Conservation (phyloP, 2,113 vertebrate species). For the Silurus glanis region DNA sequence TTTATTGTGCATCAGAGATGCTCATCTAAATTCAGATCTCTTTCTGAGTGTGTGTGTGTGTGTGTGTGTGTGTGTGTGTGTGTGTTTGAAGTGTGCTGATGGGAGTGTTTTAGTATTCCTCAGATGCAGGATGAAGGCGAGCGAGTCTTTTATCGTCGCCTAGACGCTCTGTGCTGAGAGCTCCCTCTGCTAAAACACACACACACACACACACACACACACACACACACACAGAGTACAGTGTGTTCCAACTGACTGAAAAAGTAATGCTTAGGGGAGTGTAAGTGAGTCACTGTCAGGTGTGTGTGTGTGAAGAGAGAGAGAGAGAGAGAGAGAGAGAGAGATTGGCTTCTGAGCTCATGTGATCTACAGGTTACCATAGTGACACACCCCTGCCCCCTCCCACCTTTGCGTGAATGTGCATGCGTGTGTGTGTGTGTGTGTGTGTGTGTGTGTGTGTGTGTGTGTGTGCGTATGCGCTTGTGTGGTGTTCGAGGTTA, state of each 20-base stretch:
- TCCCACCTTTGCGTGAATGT: not conserved
- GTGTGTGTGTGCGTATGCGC: constrained; percentile 3
- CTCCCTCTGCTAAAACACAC: not conserved
- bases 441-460: constrained; percentile 31
- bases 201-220: constrained; percentile 2
- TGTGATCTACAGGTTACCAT: constrained; percentile 25
- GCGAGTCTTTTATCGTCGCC: constrained; percentile 49
- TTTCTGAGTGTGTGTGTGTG: constrained; percentile 39
- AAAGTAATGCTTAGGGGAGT: constrained; percentile 3
- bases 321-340: not conserved
- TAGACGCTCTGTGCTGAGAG: not conserved
- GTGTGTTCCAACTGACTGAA: constrained; percentile 4
- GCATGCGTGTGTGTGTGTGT: not conserved
- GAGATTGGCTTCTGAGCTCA: not conserved
- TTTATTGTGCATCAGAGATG: constrained; percentile 8
- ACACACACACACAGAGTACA: constrained; percentile 8
- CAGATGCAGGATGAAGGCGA: constrained; percentile 63
- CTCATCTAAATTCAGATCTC: constrained; percentile 48
- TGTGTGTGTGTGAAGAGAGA: not conserved
- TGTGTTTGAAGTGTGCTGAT: constrained; percentile 66
- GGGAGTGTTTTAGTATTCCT: constrained; percentile 68
- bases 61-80: constrained; percentile 37
- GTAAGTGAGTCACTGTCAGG: constrained; percentile 9
- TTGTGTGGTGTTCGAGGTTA: constrained; percentile 25
- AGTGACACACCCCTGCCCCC: constrained; percentile 1